Conservation (phyloP, 2,113 vertebrate species). For the Sigmodon hispidus region DNA sequence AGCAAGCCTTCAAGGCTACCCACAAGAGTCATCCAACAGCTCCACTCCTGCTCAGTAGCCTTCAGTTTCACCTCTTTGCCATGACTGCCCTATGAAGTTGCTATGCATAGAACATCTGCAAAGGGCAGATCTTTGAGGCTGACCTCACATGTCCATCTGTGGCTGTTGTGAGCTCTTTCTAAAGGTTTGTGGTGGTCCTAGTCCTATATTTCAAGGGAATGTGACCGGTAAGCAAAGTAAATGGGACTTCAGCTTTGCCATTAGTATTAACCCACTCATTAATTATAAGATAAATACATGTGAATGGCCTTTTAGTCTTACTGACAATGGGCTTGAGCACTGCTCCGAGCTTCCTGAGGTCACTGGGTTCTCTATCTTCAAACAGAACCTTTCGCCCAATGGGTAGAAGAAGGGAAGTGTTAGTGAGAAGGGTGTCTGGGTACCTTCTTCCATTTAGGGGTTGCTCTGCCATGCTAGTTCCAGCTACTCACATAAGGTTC, state of each 20-base stretch:
- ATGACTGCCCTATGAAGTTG: background rate
- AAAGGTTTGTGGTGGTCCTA: background rate
- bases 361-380: conserved; percentile 11
- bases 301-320: conserved; percentile 60
- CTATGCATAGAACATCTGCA: background rate
- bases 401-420: background rate
- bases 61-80: background rate
- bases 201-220: conserved; percentile 27
- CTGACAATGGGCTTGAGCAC: conserved; percentile 23
- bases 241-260: conserved; percentile 7
- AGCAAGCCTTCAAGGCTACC: background rate
- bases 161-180: background rate
- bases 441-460: background rate
- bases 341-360: conserved; percentile 6
- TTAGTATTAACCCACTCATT: conserved; percentile 54
- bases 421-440: background rate
- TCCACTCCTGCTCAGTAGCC: background rate
- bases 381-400: background rate
- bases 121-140: background rate
- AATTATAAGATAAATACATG: conserved; percentile 67
- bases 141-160: background rate
- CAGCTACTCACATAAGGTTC: background rate
- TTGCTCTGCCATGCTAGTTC: background rate
- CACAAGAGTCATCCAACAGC: background rate
- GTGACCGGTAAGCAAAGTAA: conserved; percentile 45